These are phyloP conservation scores for Drosophila bocki DNA, from an alignment of 1,140 invertebrate species.

Conservation along the genomic window DNA sequence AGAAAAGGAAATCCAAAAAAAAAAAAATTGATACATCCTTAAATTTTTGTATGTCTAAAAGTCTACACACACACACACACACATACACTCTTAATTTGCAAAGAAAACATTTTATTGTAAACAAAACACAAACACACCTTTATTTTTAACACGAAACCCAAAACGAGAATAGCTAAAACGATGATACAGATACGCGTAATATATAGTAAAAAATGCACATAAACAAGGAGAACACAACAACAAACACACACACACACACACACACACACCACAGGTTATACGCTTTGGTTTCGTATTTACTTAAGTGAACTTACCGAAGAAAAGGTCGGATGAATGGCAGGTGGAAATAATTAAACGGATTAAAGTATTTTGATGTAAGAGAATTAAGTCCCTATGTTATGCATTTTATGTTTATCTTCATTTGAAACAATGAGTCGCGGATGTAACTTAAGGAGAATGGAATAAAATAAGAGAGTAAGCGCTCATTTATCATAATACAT, in stretches of 20 bases:
- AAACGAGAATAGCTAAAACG: conserved; percentile 11
- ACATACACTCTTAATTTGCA: conserved; percentile 6
- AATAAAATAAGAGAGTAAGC: conserved; percentile 40
- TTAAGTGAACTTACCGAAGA: conserved; percentile 34
- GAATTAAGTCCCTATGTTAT: conserved; percentile 54
- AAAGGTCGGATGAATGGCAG: neutral
- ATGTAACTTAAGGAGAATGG: conserved; percentile 50
- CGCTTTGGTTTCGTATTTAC: conserved; percentile 52
- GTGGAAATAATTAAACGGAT: conserved; percentile 40
- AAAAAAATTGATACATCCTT: conserved; percentile 5
- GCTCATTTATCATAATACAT: conserved; percentile 51
- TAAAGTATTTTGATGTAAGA: conserved; percentile 57
- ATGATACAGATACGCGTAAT: conserved; percentile 15
- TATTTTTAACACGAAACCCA: conserved; percentile 23
- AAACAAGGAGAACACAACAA: conserved; percentile 3
- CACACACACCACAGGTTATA: conserved; percentile 30
- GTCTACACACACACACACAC: conserved; percentile 15
- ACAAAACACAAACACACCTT: conserved; percentile 7
- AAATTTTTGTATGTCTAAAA: conserved; percentile 10
- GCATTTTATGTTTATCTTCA: conserved; percentile 54
- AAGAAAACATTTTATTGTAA: conserved; percentile 15
- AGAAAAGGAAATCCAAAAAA: conserved; percentile 25
- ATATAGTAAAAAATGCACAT: conserved; percentile 31
- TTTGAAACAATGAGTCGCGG: conserved; percentile 40
- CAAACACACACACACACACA: neutral